Evolutionary conservation across 2,888 invertebrate genomes (phyloP).

Genomic region (Clistopyga incitator): DNA sequence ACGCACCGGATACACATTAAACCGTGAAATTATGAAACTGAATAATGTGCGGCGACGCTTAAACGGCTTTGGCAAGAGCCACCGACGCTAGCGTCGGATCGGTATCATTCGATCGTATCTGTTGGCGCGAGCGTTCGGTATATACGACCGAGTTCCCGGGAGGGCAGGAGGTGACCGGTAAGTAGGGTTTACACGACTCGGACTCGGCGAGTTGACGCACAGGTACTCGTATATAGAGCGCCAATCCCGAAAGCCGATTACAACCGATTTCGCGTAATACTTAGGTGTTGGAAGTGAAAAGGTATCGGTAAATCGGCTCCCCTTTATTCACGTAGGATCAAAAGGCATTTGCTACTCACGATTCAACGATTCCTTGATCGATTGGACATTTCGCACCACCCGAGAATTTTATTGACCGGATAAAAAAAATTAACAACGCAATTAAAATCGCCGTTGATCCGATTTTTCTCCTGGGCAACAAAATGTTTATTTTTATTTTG

Average conservation of each 20-base stretch:
- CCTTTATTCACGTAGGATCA: slow-evolving; percentile 5
- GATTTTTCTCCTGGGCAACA: too few relatives aligned
- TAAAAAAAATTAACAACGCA: not conserved
- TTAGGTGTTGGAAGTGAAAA: slow-evolving; percentile 12
- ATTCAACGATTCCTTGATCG: slow-evolving; percentile 69
- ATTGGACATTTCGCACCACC: not conserved
- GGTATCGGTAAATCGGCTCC: not conserved
- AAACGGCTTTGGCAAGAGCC: slow-evolving; percentile 42
- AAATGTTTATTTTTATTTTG: too few relatives aligned
- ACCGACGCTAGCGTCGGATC: slow-evolving; percentile 64
- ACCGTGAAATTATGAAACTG: slow-evolving; percentile 35
- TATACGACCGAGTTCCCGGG: slow-evolving; percentile 15
- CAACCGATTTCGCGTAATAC: slow-evolving; percentile 34
- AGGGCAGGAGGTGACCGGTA: slow-evolving; percentile 70
- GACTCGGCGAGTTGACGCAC: slow-evolving; percentile 30
- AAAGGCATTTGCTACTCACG: slow-evolving; percentile 26
- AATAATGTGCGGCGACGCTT: slow-evolving; percentile 28
- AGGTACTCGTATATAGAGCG: slow-evolving; percentile 20
- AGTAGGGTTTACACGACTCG: slow-evolving; percentile 70
- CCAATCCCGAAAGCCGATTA: slow-evolving; percentile 67
- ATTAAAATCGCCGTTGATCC: not conserved
- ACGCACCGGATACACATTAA: slow-evolving; percentile 7
- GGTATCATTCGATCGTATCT: slow-evolving; percentile 73
- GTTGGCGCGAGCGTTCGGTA: slow-evolving; percentile 70
- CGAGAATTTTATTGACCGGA: not conserved